Conservation (phyloP, 2,797 vertebrate species). For the Onychomys leucogaster region DNA sequence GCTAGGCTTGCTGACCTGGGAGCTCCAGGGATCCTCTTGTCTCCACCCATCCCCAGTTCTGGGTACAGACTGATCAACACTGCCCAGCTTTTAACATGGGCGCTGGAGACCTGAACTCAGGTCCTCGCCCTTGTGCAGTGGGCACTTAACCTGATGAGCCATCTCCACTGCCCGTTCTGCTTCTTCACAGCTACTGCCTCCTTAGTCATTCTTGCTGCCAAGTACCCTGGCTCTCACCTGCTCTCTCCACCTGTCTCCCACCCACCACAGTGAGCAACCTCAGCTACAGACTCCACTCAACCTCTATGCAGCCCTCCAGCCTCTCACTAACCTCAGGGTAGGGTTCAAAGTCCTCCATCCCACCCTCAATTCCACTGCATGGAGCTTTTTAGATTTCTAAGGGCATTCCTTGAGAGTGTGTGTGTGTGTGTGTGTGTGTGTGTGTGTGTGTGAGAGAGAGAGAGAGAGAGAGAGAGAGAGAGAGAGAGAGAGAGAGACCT, state of each 20-base stretch:
- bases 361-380: not conserved
- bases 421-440: not conserved
- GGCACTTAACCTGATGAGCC: not conserved
- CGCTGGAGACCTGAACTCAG: not conserved
- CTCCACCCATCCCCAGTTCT: not conserved
- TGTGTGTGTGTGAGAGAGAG: too few species aligned
- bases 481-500: not conserved
- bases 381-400: not conserved
- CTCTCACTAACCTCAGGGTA: not conserved
- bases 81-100: not conserved
- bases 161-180: not conserved
- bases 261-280: not conserved
- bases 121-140: not conserved
- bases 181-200: not conserved
- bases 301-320: not conserved
- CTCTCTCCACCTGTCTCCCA: rapidly evolving
- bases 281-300: not conserved
- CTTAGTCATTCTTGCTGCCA: not conserved
- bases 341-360: not conserved
- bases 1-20: not conserved
- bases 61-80: not conserved
- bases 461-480: too few species aligned
- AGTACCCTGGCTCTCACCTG: not conserved
- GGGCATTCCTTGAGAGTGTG: not conserved
- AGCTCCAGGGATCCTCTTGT: not conserved